phyloP scores from a whole-genome alignment of 1,140 invertebrate species.

The fruit fly (Drosophila melanogaster) region Release_6_plus_ISO1_MT NC_004354.4:18941001-18941500 shows the following conservation, averaged over 20 bases:
- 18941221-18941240: slow-evolving; percentile 37
- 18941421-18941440: slow-evolving; percentile 15
- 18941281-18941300: slow-evolving; percentile 39
- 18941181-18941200: slow-evolving; percentile 23
- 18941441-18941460: slow-evolving; percentile 61
- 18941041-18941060: not conserved
- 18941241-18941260: slow-evolving; percentile 8
- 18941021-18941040: not conserved
- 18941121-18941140: slow-evolving; percentile 80
- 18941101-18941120: slow-evolving; percentile 83
- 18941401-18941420: not conserved
- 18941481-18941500: not conserved
- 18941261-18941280: not conserved
- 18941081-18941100: slow-evolving; percentile 58
- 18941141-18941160: slow-evolving; percentile 62
- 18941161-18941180: slow-evolving; percentile 18
- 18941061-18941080: slow-evolving; percentile 7
- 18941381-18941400: not conserved
- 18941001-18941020: not conserved
- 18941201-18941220: slow-evolving; percentile 40
- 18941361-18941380: slow-evolving; percentile 12
- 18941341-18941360: slow-evolving; percentile 36
- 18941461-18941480: slow-evolving; percentile 15
- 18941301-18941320: slow-evolving; percentile 48
- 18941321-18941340: slow-evolving; percentile 51